A percentile compares a stretch with the other conserved stretches of the same genome.
Conservation (phyloP, 2,113 vertebrate species). For the Myrmecophaga tridactyla region DNA sequence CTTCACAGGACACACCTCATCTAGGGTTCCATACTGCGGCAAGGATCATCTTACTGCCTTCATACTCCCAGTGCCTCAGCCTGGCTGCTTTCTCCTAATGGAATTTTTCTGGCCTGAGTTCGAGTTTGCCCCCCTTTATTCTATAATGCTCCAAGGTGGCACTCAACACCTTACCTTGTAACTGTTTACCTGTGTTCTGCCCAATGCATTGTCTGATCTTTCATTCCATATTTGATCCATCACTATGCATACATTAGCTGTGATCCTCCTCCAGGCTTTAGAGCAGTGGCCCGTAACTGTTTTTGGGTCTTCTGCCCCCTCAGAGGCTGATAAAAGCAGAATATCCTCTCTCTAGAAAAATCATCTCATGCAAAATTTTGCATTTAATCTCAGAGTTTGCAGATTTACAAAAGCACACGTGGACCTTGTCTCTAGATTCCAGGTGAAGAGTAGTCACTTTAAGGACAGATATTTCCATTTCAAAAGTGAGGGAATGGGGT, state of each 20-base stretch:
- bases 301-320: too few relatives aligned
- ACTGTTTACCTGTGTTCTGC: background rate
- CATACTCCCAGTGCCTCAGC: accelerated
- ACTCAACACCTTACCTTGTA: background rate
- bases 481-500: background rate
- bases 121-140: background rate
- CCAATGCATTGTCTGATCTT: background rate
- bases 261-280: background rate
- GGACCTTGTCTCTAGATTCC: background rate
- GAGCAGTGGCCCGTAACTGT: accelerated
- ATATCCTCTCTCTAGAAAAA: background rate
- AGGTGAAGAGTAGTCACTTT: background rate
- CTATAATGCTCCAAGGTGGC: background rate
- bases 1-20: background rate
- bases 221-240: background rate
- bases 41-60: accelerated
- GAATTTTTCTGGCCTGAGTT: background rate
- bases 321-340: background rate
- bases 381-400: background rate
- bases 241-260: accelerated
- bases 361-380: background rate
- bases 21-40: background rate
- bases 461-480: background rate
- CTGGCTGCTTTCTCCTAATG: background rate
- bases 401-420: accelerated